Conservation (phyloP, 1,140 invertebrate species). For the Ephestia elutella region DNA sequence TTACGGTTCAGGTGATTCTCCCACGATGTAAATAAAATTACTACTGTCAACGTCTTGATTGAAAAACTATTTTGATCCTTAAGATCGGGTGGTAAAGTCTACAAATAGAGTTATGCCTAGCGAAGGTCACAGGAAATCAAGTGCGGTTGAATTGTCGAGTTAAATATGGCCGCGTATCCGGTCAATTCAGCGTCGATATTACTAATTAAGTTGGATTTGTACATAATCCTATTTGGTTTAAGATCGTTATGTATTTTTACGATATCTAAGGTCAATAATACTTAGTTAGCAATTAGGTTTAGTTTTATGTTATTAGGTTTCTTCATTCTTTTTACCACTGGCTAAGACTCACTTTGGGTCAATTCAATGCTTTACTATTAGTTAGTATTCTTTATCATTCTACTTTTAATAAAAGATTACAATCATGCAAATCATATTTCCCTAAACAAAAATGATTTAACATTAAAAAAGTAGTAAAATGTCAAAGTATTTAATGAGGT, state of each 20-base stretch:
- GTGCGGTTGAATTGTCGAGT: conserved; percentile 51
- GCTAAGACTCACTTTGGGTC: no score
- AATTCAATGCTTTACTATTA: no score
- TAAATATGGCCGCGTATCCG: conserved; percentile 55
- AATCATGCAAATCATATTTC: no score
- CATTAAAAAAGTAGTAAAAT: no score
- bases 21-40: conserved; percentile 37
- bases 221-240: neutral
- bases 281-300: no score
- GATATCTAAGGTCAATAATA: neutral
- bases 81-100: conserved; percentile 12
- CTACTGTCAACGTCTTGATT: conserved; percentile 22
- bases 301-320: no score
- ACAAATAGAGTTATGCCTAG: conserved; percentile 20
- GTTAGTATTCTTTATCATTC: no score
- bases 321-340: no score
- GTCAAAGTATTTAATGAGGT: no score
- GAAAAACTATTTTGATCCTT: conserved; percentile 21
- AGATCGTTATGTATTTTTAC: neutral
- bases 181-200: conserved; percentile 51
- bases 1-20: conserved; percentile 39
- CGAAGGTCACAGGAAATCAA: conserved; percentile 62
- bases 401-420: no score
- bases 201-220: conserved; percentile 20
- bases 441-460: no score